Evolutionary conservation across 1,140 invertebrate genomes (phyloP), one percentile per base, ranked within the genome.

Genomic region (Dendroctonus valens): DNA sequence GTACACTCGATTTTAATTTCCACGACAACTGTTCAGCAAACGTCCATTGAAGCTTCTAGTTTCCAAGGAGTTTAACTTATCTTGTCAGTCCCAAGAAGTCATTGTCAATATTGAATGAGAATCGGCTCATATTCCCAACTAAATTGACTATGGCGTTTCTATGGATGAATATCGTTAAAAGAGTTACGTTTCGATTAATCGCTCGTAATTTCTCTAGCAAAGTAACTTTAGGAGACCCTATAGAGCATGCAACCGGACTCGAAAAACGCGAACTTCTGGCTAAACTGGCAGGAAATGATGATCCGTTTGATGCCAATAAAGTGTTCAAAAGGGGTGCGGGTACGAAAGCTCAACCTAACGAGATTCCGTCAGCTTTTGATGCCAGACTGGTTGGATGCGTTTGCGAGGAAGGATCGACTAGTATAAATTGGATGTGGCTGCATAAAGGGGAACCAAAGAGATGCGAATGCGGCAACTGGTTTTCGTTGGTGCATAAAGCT

Each of bases 391-490:
- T 99, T 74, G 97, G 96, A 59, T 99, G 97, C 81, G 86, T 98
- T 77, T 99, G 97, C 81, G 93, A 98, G 80, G 93, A 96, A 80
- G 96, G 98, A 76, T 85, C 92, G 14, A 87, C 89, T 61, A 82
- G 84, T 67, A 86, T 98, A 69, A 91, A 89, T 75, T 99, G 93
- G 91, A 96, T 98, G 89, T 95, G 93, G 90, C 79, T 99, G 70
- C 87, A 97, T 78, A 85, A 86, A 78, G 95, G 92, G 12, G 85
- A 89, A 70, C 88, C 93, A 42, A 91, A 92, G 73, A 88, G 97
- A 68, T 99, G 97, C 76, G 90, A 91, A 76, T 98, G 96, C 80
- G 96, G 96, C 44, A 86, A 96, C 78, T 99, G 94, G 94, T 99
- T 96, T 83, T 94, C 96, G 82, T 82, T 98, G 69, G 85, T 89